These are phyloP conservation scores for Bucco capensis DNA, from an alignment of 2,113 vertebrate species.

Conservation along the genomic window DNA sequence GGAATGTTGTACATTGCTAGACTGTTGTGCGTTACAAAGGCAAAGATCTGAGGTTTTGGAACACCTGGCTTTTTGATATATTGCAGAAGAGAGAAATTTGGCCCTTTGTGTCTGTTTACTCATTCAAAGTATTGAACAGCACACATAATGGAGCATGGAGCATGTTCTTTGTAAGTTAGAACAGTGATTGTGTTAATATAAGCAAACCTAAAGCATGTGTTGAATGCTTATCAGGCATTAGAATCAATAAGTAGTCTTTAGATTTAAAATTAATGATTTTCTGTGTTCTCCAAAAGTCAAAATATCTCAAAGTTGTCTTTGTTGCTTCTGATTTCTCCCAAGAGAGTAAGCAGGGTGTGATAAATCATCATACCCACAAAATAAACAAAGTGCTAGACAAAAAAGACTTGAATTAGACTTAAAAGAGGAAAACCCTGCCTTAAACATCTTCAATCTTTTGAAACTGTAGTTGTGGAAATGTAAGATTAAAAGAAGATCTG, in stretches of 20 bases:
- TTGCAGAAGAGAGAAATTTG: background rate
- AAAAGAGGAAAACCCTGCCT: conserved; percentile 41
- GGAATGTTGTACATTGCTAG: background rate
- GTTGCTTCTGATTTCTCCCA: conserved; percentile 67
- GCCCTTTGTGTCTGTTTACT: background rate
- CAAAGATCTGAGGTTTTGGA: background rate
- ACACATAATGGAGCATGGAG: background rate
- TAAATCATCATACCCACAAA: conserved; percentile 69
- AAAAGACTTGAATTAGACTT: conserved; percentile 48
- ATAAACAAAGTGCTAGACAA: conserved; percentile 58
- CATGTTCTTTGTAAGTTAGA: conserved; percentile 30
- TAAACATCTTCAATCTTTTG: conserved; percentile 54
- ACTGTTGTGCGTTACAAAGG: background rate
- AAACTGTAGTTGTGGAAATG: background rate
- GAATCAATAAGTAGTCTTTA: conserved; percentile 76
- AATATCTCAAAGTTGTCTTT: conserved; percentile 74
- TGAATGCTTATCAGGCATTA: conserved; percentile 44
- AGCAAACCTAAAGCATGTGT: conserved; percentile 22
- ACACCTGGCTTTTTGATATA: background rate
- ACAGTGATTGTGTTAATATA: conserved; percentile 46
- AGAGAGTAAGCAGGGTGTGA: conserved; percentile 61
- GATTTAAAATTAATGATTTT: conserved; percentile 78
- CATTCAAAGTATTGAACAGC: background rate
- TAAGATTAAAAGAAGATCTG: background rate
- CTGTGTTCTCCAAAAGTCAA: conserved; percentile 75